Evolutionary conservation across 1,140 invertebrate species (phyloP).

Genomic region (Drosophila setifemur): DNA sequence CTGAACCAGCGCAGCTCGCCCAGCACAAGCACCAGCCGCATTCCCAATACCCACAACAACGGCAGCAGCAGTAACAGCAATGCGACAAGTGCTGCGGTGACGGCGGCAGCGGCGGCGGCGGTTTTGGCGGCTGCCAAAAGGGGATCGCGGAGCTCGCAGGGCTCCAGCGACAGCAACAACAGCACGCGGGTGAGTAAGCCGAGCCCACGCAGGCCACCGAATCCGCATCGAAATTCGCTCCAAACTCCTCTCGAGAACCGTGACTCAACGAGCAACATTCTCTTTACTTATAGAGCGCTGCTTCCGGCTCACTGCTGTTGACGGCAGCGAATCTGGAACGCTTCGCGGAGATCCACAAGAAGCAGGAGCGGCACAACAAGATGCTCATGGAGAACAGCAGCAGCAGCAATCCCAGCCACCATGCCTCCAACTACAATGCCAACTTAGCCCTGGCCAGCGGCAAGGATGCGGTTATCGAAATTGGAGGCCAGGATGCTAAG

Average conservation of each 20-base stretch:
- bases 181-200: constrained; percentile 88
- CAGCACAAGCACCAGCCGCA: constrained; percentile 29
- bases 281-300: constrained; percentile 86
- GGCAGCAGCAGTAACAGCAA: neutral
- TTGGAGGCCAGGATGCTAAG: constrained; percentile 46
- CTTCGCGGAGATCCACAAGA: constrained; percentile 86
- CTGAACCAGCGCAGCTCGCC: constrained; percentile 57
- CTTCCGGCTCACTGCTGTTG: constrained; percentile 89
- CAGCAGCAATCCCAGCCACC: constrained; percentile 11
- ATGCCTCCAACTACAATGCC: constrained; percentile 66
- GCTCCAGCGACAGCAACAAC: constrained; percentile 88
- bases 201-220: constrained; percentile 3
- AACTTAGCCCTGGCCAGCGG: constrained; percentile 57
- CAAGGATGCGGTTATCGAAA: constrained; percentile 71
- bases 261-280: constrained; percentile 46
- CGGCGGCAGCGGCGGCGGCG: constrained; percentile 63
- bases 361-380: constrained; percentile 76
- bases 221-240: neutral
- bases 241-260: neutral
- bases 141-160: constrained; percentile 89
- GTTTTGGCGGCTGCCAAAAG: constrained; percentile 80
- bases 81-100: constrained; percentile 82
- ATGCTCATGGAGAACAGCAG: constrained; percentile 66
- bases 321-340: constrained; percentile 89
- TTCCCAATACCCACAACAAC: neutral